Base-by-base conservation (phyloP, 2,113 vertebrate species). In the Phylloscopus whistleri region DNA sequence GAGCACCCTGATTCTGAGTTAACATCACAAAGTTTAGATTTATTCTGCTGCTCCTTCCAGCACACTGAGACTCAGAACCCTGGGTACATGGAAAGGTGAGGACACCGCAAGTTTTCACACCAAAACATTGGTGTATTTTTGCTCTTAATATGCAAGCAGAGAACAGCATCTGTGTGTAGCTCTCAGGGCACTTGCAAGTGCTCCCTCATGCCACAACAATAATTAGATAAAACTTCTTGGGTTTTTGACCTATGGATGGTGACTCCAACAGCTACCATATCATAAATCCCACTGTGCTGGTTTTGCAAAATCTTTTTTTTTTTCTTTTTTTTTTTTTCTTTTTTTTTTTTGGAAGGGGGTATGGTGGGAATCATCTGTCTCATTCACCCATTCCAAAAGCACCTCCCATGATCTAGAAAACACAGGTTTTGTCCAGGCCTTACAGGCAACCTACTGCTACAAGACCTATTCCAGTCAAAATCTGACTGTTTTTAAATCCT, bases 311-410 rank as follows among this genome's bases (percentile, higher is more conserved):
- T 10, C 1, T 16, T 6, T 9, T 21, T 51, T 18, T 30, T 37
- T 33, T 35, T 63, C 20, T 41, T 43, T 46, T 24, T 46, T 46
- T 24, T 35, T 14, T 46, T 48, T 18, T 52, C 12, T 46, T 48
- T 52, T 37, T 26, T 3, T 0, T 48, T 48, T 19, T 44, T 44
- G 4, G 9, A 4, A 3, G 5, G 8, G 5, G 16, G 2, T 2
- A 13, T 13, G 7, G 20, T 4, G 2, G 27, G n/a, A 84, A 66
- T 44, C n/a, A 68, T 13, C 31, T 58, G 43, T 51, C 17, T 89
- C 55, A 27, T 35, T 83, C 37, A 69, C 21, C 33, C 33, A 20
- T 39, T 69, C 72, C 44, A 86, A 49, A 88, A 83, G 19, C 12
- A 15, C 8, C 14, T 39, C 9, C 16, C 13, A 60, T 9, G 11